A percentile compares a stretch with the other conserved stretches of the same genome.
These are phyloP conservation scores for Thera obeliscata DNA, from an alignment of 2,888 invertebrate genomes.

Conservation along the genomic window DNA sequence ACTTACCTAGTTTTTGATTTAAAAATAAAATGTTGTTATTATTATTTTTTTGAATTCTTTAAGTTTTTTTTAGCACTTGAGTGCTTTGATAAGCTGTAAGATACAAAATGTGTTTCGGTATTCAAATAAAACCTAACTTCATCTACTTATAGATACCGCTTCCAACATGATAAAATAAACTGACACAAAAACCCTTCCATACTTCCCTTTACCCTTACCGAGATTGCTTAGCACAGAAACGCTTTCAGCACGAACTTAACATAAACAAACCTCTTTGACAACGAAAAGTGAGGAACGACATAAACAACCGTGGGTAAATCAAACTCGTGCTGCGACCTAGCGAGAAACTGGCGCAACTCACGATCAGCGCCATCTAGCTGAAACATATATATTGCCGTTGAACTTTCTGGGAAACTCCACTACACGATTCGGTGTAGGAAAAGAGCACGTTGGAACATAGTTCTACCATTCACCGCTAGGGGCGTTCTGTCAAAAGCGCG, in stretches of 20 bases:
- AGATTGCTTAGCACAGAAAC: constrained; percentile 17
- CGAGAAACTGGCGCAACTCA: neutral
- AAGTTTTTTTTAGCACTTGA: no score
- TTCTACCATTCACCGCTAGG: constrained; percentile 15
- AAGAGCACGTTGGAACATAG: neutral
- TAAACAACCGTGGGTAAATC: neutral
- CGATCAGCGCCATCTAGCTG: constrained; percentile 11
- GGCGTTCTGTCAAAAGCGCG: neutral
- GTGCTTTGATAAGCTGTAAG: no score
- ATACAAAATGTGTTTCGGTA: no score
- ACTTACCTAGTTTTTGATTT: no score
- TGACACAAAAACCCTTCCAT: neutral
- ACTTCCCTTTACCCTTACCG: neutral
- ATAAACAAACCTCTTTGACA: constrained; percentile 17
- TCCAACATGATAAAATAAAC: neutral
- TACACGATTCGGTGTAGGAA: neutral
- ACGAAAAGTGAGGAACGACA: neutral
- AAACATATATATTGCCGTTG: neutral
- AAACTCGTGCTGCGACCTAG: constrained; percentile 24
- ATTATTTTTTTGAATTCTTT: no score
- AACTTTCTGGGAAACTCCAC: neutral
- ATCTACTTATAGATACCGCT: no score
- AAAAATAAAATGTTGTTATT: no score
- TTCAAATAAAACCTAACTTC: neutral
- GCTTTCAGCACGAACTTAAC: constrained; percentile 17